These are phyloP conservation scores for Stegophylla sp. DNA, from an alignment of 2,888 invertebrate species.

Conservation along the genomic window DNA sequence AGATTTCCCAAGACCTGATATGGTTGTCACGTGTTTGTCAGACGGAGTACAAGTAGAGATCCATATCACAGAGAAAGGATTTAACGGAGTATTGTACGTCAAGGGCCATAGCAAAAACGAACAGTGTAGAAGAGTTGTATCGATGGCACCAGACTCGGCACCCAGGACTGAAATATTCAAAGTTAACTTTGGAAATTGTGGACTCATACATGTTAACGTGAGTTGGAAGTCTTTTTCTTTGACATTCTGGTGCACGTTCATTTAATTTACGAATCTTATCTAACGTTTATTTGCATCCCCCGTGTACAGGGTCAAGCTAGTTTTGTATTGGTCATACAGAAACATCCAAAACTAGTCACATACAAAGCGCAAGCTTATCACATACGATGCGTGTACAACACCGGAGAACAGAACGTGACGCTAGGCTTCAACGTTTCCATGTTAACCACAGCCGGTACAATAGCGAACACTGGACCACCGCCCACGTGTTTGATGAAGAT, in stretches of 20 bases:
- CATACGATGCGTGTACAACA: conserved; percentile 93
- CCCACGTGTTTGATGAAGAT: conserved; percentile 92
- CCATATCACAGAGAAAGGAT: conserved; percentile 76
- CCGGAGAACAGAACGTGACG: conserved; percentile 90
- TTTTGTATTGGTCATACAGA: conserved; percentile 92
- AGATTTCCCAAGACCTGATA: conserved; percentile 79
- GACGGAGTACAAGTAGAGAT: conserved; percentile 89
- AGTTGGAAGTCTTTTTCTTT: conserved; percentile 64
- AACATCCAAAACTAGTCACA: conserved; percentile 93
- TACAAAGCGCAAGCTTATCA: conserved; percentile 95
- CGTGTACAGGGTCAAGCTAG: conserved; percentile 81
- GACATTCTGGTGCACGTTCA: neutral
- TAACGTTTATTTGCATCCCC: conserved; percentile 49
- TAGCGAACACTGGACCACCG: conserved; percentile 92
- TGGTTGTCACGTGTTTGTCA: conserved; percentile 87
- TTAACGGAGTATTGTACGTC: conserved; percentile 89
- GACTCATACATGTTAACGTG: conserved; percentile 87
- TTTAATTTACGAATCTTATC: conserved; percentile 9
- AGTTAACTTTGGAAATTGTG: conserved; percentile 89
- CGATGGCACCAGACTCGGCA: conserved; percentile 74
- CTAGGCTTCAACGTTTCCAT: conserved; percentile 94
- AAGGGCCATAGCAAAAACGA: conserved; percentile 94
- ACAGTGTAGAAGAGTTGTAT: conserved; percentile 82
- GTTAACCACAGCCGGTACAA: conserved; percentile 93
- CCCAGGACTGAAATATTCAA: conserved; percentile 80